Conservation (phyloP, 2,888 invertebrate species). For the Nephrotoma appendiculata region DNA sequence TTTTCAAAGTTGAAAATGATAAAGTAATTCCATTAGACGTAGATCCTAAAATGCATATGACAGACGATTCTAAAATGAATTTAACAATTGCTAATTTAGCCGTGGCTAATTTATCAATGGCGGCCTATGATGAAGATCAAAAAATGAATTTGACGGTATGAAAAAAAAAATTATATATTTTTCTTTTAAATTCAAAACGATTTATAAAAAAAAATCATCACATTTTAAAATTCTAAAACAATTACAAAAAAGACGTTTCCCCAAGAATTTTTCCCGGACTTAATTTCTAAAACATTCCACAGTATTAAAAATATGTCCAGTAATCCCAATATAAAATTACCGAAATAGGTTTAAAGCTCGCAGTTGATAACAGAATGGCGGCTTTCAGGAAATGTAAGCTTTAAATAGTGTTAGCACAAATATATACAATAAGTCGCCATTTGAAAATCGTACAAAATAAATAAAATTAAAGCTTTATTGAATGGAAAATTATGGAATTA, state of each 20-base stretch:
- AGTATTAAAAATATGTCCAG: not conserved
- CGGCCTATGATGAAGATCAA: not conserved
- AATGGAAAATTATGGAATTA: not conserved
- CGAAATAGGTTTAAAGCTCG: not conserved
- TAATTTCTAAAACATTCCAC: not conserved
- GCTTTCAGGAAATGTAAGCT: not conserved
- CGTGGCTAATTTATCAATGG: not conserved
- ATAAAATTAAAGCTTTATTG: not conserved
- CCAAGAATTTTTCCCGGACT: not conserved
- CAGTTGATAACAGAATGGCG: not conserved
- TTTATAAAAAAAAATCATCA: not conserved
- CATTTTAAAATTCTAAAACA: not conserved
- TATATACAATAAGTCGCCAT: not conserved
- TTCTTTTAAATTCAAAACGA: not conserved
- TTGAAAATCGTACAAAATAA: not conserved
- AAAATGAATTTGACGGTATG: slow-evolving; percentile 1
- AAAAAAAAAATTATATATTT: slow-evolving; percentile 4
- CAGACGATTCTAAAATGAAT: not conserved
- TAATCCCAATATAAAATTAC: not conserved
- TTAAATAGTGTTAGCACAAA: not conserved
- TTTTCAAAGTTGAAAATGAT: slow-evolving; percentile 32
- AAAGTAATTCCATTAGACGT: slow-evolving; percentile 17
- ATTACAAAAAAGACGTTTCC: not conserved
- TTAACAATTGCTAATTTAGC: not conserved
- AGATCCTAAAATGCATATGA: slow-evolving; percentile 1